Percentiles rank a stretch among this genome's conserved stretches.
phyloP scores from a whole-genome alignment of 2,797 vertebrate species.

The Melanotaenia maccullochi region DNA sequence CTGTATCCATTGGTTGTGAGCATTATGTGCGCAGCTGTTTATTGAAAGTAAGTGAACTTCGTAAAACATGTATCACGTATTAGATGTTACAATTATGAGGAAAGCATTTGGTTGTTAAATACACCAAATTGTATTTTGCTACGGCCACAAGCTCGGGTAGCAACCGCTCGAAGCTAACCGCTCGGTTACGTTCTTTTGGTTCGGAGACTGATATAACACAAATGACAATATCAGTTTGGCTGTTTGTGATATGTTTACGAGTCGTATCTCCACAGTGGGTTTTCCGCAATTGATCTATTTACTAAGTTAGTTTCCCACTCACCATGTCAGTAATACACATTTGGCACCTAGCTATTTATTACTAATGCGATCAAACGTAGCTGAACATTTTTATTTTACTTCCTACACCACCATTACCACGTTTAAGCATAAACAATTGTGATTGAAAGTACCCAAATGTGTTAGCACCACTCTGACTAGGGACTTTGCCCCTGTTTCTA shows the following conservation, averaged over 20 bases:
- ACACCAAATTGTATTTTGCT: background rate
- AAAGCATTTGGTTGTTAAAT: background rate
- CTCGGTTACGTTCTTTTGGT: background rate
- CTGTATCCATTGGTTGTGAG: constrained; percentile 76
- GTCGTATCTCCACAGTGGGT: background rate
- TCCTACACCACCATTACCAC: background rate
- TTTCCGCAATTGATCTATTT: background rate
- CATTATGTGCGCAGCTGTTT: constrained; percentile 83
- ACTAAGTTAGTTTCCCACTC: background rate
- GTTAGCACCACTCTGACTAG: background rate
- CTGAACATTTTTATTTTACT: background rate
- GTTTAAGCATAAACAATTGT: background rate
- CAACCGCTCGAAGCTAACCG: background rate
- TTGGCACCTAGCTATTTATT: background rate
- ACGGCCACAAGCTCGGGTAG: background rate
- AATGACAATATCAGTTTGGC: background rate
- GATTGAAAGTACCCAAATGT: background rate
- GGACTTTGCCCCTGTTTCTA: constrained; percentile 1
- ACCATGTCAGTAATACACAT: background rate
- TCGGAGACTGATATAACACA: background rate
- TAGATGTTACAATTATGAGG: background rate
- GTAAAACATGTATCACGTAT: background rate
- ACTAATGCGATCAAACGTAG: background rate
- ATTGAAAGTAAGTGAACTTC: constrained; percentile 79
- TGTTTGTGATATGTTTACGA: background rate